Percentiles rank a stretch among this genome's conserved stretches.
phyloP scores from a whole-genome alignment of 2,113 vertebrate species.

The Mionectes macconnelli region DNA sequence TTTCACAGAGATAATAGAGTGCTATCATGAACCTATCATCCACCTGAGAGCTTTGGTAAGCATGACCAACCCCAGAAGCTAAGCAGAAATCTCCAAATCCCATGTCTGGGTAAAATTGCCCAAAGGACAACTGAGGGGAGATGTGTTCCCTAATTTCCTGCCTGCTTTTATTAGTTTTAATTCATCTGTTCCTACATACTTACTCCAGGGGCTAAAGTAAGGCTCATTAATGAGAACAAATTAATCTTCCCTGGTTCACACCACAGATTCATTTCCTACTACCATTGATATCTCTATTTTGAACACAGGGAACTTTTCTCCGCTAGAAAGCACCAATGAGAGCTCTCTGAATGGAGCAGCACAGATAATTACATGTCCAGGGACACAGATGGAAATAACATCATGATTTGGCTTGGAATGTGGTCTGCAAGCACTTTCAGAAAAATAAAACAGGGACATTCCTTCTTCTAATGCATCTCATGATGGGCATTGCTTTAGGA shows the following conservation, averaged over 20 bases:
- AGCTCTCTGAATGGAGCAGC: not conserved
- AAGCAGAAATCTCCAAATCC: not conserved
- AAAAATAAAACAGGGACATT: not conserved
- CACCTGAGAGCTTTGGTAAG: not conserved
- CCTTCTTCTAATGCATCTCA: not conserved
- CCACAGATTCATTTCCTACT: not conserved
- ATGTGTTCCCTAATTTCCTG: not conserved
- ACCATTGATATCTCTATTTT: not conserved
- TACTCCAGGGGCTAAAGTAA: not conserved
- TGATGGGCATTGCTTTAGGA: not conserved
- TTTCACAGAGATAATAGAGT: not conserved
- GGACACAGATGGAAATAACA: not conserved
- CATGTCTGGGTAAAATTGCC: not conserved
- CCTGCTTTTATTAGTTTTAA: not conserved
- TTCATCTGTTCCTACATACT: not conserved
- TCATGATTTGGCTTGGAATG: not conserved
- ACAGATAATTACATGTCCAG: not conserved
- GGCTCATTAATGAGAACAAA: not conserved
- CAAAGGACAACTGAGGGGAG: not conserved
- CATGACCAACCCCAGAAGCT: not conserved
- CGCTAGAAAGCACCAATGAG: not conserved
- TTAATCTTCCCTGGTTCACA: not conserved
- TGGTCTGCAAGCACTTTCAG: not conserved
- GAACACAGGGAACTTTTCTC: not conserved
- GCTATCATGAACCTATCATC: not conserved